These are phyloP conservation scores for Oreamnos americanus DNA, from an alignment of 2,113 vertebrate genomes.

Conservation along the genomic window DNA sequence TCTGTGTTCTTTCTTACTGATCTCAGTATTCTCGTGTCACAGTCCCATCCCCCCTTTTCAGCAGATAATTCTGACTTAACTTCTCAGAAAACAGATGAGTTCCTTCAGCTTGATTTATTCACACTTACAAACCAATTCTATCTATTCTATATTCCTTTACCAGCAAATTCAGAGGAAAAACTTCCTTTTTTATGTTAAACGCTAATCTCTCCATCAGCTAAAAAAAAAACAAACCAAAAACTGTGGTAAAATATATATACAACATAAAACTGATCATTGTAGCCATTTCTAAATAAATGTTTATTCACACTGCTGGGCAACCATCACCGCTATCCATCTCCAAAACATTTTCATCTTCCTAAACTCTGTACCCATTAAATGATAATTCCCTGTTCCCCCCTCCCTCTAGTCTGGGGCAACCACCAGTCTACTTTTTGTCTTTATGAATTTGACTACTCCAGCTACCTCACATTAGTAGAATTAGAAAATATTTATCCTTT, in stretches of 20 bases:
- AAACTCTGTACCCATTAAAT: background rate
- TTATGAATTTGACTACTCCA: background rate
- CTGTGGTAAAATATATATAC: background rate
- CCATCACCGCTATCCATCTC: background rate
- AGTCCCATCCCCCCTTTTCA: background rate
- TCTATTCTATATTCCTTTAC: background rate
- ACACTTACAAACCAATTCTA: background rate
- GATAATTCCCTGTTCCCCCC: background rate
- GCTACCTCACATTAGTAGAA: background rate
- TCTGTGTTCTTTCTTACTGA: background rate
- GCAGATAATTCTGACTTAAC: background rate
- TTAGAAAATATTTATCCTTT: background rate
- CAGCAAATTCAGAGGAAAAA: background rate
- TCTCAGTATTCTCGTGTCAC: background rate
- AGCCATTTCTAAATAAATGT: background rate
- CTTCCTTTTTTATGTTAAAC: background rate
- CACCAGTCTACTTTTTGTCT: background rate
- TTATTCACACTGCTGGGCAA: background rate
- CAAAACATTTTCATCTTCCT: background rate
- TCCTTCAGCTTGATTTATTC: background rate
- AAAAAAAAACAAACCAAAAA: background rate
- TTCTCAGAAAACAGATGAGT: background rate
- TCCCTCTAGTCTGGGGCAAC: background rate
- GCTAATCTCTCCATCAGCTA: background rate
- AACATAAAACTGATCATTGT: background rate